Percentiles rank a stretch among this genome's conserved stretches.
phyloP scores from a whole-genome alignment of 2,113 vertebrate species.

The Acinonyx jubatus region DNA sequence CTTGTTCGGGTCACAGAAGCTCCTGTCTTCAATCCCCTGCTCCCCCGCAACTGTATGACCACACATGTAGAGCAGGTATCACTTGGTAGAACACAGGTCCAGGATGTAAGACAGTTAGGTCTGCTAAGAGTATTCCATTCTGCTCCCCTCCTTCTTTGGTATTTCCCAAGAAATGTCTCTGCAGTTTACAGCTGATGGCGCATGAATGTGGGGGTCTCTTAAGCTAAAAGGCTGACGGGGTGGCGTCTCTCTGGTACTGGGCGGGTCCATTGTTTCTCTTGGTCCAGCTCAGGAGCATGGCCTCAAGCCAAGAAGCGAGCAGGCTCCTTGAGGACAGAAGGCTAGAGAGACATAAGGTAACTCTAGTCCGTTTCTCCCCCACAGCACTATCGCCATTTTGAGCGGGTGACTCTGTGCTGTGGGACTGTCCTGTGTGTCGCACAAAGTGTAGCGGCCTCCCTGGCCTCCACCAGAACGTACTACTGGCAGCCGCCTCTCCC shows the following conservation, averaged over 20 bases:
- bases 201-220: too few species aligned
- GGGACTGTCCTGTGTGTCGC: too few species aligned
- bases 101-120: not conserved
- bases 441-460: not conserved
- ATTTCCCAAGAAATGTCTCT: not conserved
- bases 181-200: not conserved
- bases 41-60: too few species aligned
- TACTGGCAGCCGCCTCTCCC: too few species aligned
- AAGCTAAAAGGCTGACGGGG: not conserved
- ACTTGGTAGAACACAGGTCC: accelerated
- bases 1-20: not conserved
- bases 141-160: not conserved
- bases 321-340: not conserved
- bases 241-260: not conserved
- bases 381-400: accelerated
- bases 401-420: not conserved
- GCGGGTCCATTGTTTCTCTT: not conserved
- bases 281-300: too few species aligned
- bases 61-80: accelerated
- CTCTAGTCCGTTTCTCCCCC: not conserved
- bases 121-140: not conserved
- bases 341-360: accelerated
- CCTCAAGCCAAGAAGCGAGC: accelerated
- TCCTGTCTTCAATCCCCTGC: not conserved
- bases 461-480: not conserved